Percentiles rank a stretch among this genome's conserved stretches.
These are phyloP conservation scores for Eupithecia abbreviata DNA, from an alignment of 2,888 invertebrate species.

Conservation along the genomic window DNA sequence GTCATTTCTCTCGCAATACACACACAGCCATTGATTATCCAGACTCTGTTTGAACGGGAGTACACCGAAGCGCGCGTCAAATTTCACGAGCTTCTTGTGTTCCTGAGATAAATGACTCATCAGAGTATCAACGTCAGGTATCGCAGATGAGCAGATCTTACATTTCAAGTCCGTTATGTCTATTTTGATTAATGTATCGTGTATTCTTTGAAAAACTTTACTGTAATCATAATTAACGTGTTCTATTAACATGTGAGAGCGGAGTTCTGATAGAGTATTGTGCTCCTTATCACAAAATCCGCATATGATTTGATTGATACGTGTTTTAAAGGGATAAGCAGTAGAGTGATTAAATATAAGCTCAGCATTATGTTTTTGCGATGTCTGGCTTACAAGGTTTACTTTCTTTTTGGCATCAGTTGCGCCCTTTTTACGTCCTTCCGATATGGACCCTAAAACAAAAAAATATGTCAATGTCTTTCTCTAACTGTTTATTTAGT, in stretches of 20 bases:
- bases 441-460: constrained; percentile 80
- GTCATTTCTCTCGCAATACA: constrained; percentile 68
- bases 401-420: constrained; percentile 74
- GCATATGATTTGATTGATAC: constrained; percentile 75
- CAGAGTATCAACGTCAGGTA: constrained; percentile 67
- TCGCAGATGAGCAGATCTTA: constrained; percentile 63
- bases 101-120: constrained; percentile 70
- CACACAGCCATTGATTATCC: constrained; percentile 66
- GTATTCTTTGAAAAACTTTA: constrained; percentile 74
- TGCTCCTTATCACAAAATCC: constrained; percentile 74
- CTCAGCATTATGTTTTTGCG: constrained; percentile 77
- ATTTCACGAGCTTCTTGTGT: constrained; percentile 72
- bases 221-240: constrained; percentile 69
- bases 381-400: constrained; percentile 74
- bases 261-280: constrained; percentile 61
- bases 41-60: constrained; percentile 70
- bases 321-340: constrained; percentile 76
- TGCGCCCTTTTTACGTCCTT: constrained; percentile 69
- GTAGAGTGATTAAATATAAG: constrained; percentile 72
- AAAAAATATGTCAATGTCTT: constrained; percentile 75
- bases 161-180: constrained; percentile 77
- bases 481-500: not conserved
- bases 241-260: constrained; percentile 68
- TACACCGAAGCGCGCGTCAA: constrained; percentile 72
- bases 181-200: constrained; percentile 74